Evolutionary conservation across 2,888 invertebrate species (phyloP), one percentile per base, ranked within the genome.

Genomic region (Heliconius cydno): DNA sequence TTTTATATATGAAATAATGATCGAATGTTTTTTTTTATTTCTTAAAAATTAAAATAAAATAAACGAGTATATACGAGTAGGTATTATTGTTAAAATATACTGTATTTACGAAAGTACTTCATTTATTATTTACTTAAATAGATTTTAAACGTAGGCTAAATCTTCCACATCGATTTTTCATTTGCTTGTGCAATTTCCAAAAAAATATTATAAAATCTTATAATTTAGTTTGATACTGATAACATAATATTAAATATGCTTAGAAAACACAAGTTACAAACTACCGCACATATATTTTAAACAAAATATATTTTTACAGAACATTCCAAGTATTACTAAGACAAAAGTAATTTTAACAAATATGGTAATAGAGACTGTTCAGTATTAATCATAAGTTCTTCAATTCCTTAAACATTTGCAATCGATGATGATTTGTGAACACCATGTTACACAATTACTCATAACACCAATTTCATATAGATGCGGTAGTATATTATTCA

Each of bases 1-100:
- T 90, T 88, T 91, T 90, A 89, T 90, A 88, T 72, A 67, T 63
- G 28, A 9, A 60, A 12, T 66, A 28, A 65, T 63, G 60, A 46
- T 65, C 25, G 28, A 41, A 41, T 57, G 30, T 72, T 3, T 13
- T 6, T 30, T 57, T 57, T 57, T 72, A 9, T 57, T 12, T 57
- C 4, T 57, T 30, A 46, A 30, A 72, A 25, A 19, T 52, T 19
- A 30, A 22, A 22, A 52, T 4, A 22, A 67, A 22, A 22, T 52
- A 52, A 15, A 15, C 19, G 19, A 5, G 1, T 6, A 22, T 67
- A 34, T 67, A 19, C 3, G 7, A 67, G 19, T 34, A 30, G 30
- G 30, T 34, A 34, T 3, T 9, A 10, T 22, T 0, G 1, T 22
- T 57, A 57, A 22, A 7, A 5, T 46, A 15, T 46, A 15, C 15